Conservation (phyloP, 2,113 vertebrate genomes). For the Scomber colias region DNA sequence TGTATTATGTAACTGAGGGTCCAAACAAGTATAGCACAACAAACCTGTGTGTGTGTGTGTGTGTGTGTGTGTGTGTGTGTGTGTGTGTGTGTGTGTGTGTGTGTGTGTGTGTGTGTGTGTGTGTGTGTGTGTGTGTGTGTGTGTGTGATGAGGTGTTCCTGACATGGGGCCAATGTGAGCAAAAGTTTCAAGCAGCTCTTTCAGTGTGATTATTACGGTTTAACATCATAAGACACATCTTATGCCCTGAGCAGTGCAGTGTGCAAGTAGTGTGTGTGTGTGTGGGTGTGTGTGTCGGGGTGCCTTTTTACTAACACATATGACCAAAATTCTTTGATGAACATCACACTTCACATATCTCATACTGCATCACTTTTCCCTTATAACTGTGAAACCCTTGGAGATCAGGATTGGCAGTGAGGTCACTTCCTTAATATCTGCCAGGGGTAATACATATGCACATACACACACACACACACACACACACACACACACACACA, state of each 20-base stretch:
- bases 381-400: conserved; percentile 30
- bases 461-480: conserved; percentile 5
- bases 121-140: too few species aligned
- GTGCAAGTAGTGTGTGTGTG: conserved; percentile 7
- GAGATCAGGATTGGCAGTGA: conserved; percentile 40
- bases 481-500: conserved; percentile 25
- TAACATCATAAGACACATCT: conserved; percentile 53
- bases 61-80: too few species aligned
- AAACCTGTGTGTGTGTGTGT: too few species aligned
- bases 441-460: conserved; percentile 47
- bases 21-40: too few species aligned
- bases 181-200: conserved; percentile 47
- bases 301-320: conserved; percentile 3
- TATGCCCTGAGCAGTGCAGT: conserved; percentile 1
- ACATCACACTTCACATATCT: conserved; percentile 27
- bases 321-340: conserved; percentile 17
- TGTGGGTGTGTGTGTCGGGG: conserved; percentile 12
- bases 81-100: too few species aligned
- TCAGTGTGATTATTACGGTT: conserved; percentile 44
- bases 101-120: too few species aligned
- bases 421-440: conserved; percentile 65
- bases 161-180: neutral
- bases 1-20: too few species aligned
- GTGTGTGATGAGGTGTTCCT: neutral
- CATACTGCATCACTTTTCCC: conserved; percentile 2